Evolutionary conservation across 2,888 invertebrate genomes (phyloP).

Genomic region (Chydorus sphaericus): DNA sequence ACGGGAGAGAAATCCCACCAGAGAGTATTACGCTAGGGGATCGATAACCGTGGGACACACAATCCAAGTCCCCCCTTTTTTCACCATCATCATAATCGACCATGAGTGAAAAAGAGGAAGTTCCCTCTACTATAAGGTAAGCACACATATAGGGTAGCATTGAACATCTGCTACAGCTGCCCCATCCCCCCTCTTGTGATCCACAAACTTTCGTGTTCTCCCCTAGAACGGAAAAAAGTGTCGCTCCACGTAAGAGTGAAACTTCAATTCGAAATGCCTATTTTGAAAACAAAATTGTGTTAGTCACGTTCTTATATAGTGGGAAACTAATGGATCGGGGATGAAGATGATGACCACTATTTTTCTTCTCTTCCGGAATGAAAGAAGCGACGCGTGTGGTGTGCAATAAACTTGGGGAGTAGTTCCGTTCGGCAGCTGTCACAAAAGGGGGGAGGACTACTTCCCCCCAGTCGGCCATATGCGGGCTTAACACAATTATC

Average conservation of each 20-base stretch:
- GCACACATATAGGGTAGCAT: neutral
- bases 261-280: no score
- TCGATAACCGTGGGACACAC: slow-evolving; percentile 6
- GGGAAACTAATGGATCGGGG: no score
- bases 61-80: neutral
- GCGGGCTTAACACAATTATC: slow-evolving; percentile 1
- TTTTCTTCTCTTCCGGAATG: no score
- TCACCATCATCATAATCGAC: slow-evolving; percentile 5
- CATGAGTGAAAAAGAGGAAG: slow-evolving; percentile 8
- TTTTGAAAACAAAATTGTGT: neutral
- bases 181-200: neutral
- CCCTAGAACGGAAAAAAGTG: neutral
- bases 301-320: no score
- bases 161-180: slow-evolving; percentile 7
- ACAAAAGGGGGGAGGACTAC: no score
- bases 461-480: no score
- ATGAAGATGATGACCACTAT: no score
- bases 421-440: no score
- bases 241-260: neutral
- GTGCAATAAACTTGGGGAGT: no score
- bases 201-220: neutral
- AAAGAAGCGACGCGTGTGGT: no score
- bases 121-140: neutral
- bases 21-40: neutral
- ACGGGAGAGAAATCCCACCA: neutral